A percentile compares a stretch with the other conserved stretches of the same genome.
phyloP scores from a whole-genome alignment of 1,140 invertebrate species.

The Drosophila murphyi region DNA sequence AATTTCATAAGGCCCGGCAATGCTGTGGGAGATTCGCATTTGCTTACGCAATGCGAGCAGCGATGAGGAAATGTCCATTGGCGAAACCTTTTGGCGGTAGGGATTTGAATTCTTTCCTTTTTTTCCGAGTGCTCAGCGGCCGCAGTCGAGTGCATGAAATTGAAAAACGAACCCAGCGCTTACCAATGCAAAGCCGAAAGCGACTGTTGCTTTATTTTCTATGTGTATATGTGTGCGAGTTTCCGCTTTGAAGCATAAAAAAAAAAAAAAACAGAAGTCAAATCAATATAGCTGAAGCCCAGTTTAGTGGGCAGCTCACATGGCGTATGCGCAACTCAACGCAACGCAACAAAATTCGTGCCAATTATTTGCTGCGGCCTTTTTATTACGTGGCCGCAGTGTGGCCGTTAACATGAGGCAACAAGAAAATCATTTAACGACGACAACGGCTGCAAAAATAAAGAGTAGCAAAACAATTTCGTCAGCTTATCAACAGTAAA shows the following conservation, averaged over 20 bases:
- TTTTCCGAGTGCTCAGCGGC: conserved; percentile 26
- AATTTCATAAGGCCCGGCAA: conserved; percentile 33
- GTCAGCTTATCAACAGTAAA: conserved; percentile 77
- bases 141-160: conserved; percentile 60
- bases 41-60: conserved; percentile 33
- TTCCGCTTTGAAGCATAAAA: conserved; percentile 1
- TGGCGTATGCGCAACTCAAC: conserved; percentile 3
- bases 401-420: conserved; percentile 51
- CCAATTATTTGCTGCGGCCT: conserved; percentile 63
- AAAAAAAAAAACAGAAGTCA: conserved; percentile 2
- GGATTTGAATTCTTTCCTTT: background rate
- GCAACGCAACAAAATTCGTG: conserved; percentile 29
- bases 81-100: conserved; percentile 7
- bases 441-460: conserved; percentile 2
- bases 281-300: conserved; percentile 10
- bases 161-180: conserved; percentile 39
- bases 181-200: conserved; percentile 32
- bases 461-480: conserved; percentile 62
- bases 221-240: background rate
- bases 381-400: conserved; percentile 65
- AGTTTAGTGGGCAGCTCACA: conserved; percentile 13
- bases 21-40: conserved; percentile 19
- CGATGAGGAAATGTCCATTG: conserved; percentile 35
- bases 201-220: conserved; percentile 11
- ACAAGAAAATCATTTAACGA: conserved; percentile 46